Evolutionary conservation across 2,113 vertebrate species (phyloP), one percentile per base, ranked within the genome.

Genomic region (Gallinago media): DNA sequence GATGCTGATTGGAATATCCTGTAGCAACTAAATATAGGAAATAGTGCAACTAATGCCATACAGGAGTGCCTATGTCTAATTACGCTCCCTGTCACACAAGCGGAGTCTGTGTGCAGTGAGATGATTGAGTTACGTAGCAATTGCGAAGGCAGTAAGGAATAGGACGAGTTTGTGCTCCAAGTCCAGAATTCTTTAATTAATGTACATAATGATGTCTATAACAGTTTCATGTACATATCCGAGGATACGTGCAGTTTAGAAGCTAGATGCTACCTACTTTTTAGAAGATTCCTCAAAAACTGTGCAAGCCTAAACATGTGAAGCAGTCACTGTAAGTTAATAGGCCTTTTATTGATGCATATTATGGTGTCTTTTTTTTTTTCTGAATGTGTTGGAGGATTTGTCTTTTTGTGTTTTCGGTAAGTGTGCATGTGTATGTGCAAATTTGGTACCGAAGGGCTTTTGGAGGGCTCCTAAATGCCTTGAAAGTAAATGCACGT

Each of bases 281-380:
- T 77, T 63, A 94, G 66, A 87, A 62, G 40, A 92, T 84, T 65
- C 49, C 85, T 78, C 0, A 0, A 65, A 88, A 96, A 73, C 65
- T 72, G 49, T 93, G 79, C 84, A 87, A 93, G 65, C 88, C 91
- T 95, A 91, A 95, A 82, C 70, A 83, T 85, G 82, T 96, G 92
- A 94, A 95, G 44, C 63, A 74, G 84, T 87, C 91, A 75, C 75
- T 46, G 47, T 94, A 93, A 83, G 40, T 88, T 79, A 86, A 94
- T n/a, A 92, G 61, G 61, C 58, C 40, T 96, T 88, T 83, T 90
- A 72, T n/a, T 79, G 85, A 77, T 76, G 88, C 72, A 54, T 94
- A 78, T 65, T 79, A 49, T 52, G 73, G 65, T 85, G 77, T 86
- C 3, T 8, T 90, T 92, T 85, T 81, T 88, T 80, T 74, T 71